phyloP scores from a whole-genome alignment of 2,888 invertebrate species.

The Lasioglossum malachurum region DNA sequence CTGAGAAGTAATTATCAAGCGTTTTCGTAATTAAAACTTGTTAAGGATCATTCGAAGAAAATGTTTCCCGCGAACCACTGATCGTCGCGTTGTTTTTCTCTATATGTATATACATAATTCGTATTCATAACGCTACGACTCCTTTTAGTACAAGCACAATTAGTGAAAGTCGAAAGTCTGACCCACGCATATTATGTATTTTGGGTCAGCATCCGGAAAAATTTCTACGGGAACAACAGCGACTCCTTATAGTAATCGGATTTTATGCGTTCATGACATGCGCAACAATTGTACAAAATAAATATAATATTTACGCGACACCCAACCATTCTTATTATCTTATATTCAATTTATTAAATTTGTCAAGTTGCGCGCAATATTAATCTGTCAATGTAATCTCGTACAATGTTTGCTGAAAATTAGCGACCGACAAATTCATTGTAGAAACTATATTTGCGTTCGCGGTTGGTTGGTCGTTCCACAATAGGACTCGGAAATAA shows the following conservation, averaged over 20 bases:
- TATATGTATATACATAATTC: too few species aligned
- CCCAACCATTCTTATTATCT: background rate
- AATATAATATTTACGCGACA: too few species aligned
- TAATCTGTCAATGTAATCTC: background rate
- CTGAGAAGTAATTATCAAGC: constrained; percentile 28
- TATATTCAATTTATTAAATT: background rate
- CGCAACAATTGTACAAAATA: too few species aligned
- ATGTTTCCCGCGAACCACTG: background rate
- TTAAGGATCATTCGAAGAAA: constrained; percentile 15
- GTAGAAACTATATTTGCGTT: background rate
- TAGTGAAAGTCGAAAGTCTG: constrained; percentile 13
- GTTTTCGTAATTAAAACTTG: constrained; percentile 21
- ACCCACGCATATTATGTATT: background rate
- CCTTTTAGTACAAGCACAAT: background rate
- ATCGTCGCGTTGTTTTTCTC: constrained; percentile 9
- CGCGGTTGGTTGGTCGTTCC: background rate
- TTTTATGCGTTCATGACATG: background rate
- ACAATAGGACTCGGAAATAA: background rate
- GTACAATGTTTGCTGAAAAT: background rate
- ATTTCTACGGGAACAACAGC: background rate
- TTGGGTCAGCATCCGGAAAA: background rate
- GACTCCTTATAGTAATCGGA: too few species aligned
- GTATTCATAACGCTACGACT: background rate
- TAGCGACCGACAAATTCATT: background rate
- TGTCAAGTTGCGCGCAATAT: background rate